A percentile compares a stretch with the other conserved stretches of the same genome.
phyloP scores from a whole-genome alignment of 2,113 vertebrate species.

The Physeter macrocephalus region DNA sequence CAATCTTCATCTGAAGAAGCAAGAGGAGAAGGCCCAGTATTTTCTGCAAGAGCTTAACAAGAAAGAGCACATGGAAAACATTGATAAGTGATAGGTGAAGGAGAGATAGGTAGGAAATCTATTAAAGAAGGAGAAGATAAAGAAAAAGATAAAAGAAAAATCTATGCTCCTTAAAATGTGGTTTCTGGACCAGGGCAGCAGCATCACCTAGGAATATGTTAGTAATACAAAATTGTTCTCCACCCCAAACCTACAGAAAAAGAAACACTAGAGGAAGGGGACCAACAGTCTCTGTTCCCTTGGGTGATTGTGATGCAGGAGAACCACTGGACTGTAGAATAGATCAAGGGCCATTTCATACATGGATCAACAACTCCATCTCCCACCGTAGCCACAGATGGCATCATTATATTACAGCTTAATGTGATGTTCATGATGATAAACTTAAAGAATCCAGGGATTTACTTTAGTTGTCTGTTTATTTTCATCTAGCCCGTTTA shows the following conservation, averaged over 20 bases:
- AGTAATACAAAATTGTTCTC: not conserved
- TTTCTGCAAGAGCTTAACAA: not conserved
- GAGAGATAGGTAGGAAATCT: not conserved
- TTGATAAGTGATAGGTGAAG: not conserved
- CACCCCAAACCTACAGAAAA: not conserved
- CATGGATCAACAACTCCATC: not conserved
- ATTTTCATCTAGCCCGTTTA: not conserved
- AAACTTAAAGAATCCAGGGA: not conserved
- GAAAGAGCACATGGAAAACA: not conserved
- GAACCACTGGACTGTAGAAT: not conserved
- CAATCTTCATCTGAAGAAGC: not conserved
- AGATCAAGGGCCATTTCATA: not conserved
- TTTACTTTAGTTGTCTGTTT: not conserved
- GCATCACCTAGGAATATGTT: not conserved
- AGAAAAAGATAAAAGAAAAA: too few relatives aligned
- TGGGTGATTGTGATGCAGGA: not conserved
- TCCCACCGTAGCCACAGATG: not conserved
- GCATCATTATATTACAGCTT: not conserved
- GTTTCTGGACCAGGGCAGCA: not conserved
- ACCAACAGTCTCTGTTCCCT: not conserved
- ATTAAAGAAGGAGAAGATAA: not conserved
- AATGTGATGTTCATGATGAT: not conserved
- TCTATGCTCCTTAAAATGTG: not conserved
- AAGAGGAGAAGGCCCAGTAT: not conserved
- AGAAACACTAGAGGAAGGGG: not conserved